Evolutionary conservation across 1,140 invertebrate species (phyloP).

Genomic region (Drosophila arawakana): DNA sequence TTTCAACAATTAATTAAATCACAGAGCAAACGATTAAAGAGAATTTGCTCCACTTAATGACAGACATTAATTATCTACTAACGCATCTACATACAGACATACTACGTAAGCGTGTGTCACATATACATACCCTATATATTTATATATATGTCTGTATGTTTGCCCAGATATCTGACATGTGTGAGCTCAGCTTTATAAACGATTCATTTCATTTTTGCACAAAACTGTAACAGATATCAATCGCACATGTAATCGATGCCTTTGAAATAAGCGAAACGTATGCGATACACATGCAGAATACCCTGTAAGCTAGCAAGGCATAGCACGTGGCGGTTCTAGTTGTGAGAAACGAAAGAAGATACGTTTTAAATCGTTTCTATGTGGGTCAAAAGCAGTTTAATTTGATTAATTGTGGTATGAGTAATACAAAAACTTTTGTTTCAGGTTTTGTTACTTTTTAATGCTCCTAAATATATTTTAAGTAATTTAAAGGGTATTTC

Average conservation of each 20-base stretch:
- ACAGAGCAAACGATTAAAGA: conserved; percentile 39
- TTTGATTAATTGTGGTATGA: too few species aligned
- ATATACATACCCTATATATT: conserved; percentile 13
- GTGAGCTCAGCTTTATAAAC: conserved; percentile 41
- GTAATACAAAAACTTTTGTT: too few species aligned
- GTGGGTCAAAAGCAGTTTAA: too few species aligned
- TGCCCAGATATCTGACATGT: conserved; percentile 36
- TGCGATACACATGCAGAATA: conserved; percentile 23
- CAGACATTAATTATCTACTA: conserved; percentile 36
- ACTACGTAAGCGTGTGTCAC: conserved; percentile 5
- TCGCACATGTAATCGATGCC: conserved; percentile 43
- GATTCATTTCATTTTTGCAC: conserved; percentile 44
- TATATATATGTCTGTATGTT: neutral
- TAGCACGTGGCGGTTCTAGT: neutral
- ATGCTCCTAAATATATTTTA: neutral
- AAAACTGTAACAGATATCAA: conserved; percentile 38
- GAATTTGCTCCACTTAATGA: conserved; percentile 42
- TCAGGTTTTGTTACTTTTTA: too few species aligned
- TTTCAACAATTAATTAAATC: conserved; percentile 51
- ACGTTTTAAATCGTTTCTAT: too few species aligned
- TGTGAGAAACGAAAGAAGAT: neutral
- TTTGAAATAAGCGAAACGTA: conserved; percentile 24
- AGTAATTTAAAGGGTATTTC: neutral
- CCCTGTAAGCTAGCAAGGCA: conserved; percentile 12
- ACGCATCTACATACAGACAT: neutral